These are phyloP conservation scores for Epizoanthus stellaris DNA, from an alignment of 92 coral and sea anemone genomes.

Conservation along the genomic window DNA sequence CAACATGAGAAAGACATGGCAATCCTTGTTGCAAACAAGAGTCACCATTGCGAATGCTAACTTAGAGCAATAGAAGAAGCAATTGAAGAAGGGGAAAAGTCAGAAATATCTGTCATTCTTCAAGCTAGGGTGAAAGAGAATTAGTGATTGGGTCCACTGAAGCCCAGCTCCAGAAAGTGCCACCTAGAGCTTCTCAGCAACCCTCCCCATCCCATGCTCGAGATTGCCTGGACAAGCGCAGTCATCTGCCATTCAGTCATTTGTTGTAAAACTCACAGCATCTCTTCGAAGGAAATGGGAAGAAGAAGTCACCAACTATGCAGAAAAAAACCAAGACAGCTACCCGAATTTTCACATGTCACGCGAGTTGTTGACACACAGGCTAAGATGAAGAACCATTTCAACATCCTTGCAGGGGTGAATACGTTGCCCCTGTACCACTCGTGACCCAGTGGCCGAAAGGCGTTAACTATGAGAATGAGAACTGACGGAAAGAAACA, in stretches of 20 bases:
- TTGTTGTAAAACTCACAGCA: constrained; percentile 44
- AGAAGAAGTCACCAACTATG: constrained; percentile 35
- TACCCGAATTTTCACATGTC: constrained; percentile 43
- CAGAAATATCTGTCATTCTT: background rate
- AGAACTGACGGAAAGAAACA: background rate
- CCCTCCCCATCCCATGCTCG: constrained; percentile 13
- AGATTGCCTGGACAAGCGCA: constrained; percentile 16
- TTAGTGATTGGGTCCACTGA: constrained; percentile 13
- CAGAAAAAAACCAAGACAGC: constrained; percentile 38
- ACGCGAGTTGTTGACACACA: constrained; percentile 30
- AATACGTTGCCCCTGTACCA: too few relatives aligned
- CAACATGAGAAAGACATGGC: constrained; percentile 16
- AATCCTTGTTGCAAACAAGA: constrained; percentile 2
- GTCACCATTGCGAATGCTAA: constrained; percentile 34
- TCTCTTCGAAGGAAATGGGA: constrained; percentile 38
- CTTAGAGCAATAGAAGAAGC: constrained; percentile 35
- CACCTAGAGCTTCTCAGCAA: constrained; percentile 31
- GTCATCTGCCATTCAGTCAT: constrained; percentile 20
- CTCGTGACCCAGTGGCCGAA: background rate
- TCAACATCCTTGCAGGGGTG: constrained; percentile 24
- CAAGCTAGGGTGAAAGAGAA: background rate
- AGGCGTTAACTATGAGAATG: background rate
- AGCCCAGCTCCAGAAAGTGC: background rate
- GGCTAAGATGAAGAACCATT: constrained; percentile 40
- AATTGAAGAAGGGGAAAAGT: background rate